Percentiles rank a stretch among this genome's conserved stretches.
These are phyloP conservation scores for Myotis planiceps DNA, from an alignment of 2,797 vertebrate genomes.

Conservation along the genomic window DNA sequence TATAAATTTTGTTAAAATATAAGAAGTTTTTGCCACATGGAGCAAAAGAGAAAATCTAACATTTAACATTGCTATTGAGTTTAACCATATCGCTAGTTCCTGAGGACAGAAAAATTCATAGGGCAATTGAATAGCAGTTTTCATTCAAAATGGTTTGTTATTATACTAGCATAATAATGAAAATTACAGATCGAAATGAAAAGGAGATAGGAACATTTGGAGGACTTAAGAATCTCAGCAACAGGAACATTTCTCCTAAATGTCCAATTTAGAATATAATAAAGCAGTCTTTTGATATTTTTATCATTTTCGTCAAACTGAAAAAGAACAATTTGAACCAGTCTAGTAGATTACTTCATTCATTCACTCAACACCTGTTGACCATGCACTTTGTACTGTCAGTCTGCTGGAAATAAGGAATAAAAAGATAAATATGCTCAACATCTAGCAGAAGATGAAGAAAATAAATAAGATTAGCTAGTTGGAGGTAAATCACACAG, in stretches of 20 bases:
- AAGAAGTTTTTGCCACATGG: not conserved
- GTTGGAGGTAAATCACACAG: not conserved
- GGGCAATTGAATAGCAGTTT: not conserved
- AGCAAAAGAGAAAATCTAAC: not conserved
- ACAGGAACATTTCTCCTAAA: not conserved
- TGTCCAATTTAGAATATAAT: conserved; percentile 32
- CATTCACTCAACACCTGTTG: not conserved
- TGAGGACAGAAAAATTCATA: not conserved
- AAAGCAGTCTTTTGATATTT: not conserved
- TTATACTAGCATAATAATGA: not conserved
- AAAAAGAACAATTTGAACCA: not conserved
- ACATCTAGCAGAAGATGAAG: not conserved
- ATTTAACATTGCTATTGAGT: not conserved
- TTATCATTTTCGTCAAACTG: not conserved
- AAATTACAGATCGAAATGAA: not conserved
- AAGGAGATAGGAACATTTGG: not conserved
- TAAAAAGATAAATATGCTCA: not conserved
- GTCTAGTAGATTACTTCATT: not conserved
- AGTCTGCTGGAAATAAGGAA: not conserved
- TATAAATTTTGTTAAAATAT: conserved; percentile 38
- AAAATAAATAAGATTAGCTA: not conserved
- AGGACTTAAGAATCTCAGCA: not conserved
- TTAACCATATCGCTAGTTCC: not conserved
- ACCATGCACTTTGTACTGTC: not conserved
- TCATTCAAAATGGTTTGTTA: not conserved